Evolutionary conservation across 2,888 invertebrate species (phyloP).

Genomic region (Mesorhabditis spiculigera): DNA sequence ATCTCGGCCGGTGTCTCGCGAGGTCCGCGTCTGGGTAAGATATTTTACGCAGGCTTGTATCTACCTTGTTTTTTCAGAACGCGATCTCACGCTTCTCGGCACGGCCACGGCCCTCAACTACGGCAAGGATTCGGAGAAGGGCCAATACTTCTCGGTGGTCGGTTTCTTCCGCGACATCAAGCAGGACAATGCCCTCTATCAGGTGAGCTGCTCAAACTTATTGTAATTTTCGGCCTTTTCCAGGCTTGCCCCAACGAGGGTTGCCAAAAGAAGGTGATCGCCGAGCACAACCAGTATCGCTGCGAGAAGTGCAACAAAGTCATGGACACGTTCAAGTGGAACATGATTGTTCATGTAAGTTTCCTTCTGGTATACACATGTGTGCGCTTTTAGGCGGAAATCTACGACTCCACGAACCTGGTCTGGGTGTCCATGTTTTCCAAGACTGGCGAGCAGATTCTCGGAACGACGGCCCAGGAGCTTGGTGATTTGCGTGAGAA

Average conservation of each 20-base stretch:
- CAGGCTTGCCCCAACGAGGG: slow-evolving; percentile 78
- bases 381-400: slow-evolving; percentile 68
- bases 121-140: slow-evolving; percentile 59
- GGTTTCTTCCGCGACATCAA: slow-evolving; percentile 77
- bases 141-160: slow-evolving; percentile 73
- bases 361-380: background rate
- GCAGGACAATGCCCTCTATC: slow-evolving; percentile 81
- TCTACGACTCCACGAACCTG: slow-evolving; percentile 82
- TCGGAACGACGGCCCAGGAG: slow-evolving; percentile 73
- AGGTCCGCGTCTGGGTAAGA: too few relatives aligned
- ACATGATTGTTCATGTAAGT: slow-evolving; percentile 32
- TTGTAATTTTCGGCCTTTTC: slow-evolving; percentile 8
- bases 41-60: too few relatives aligned
- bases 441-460: slow-evolving; percentile 72
- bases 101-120: slow-evolving; percentile 24
- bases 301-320: slow-evolving; percentile 92
- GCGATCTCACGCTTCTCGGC: slow-evolving; percentile 39
- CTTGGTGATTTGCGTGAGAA: slow-evolving; percentile 69
- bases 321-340: slow-evolving; percentile 74
- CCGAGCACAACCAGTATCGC: slow-evolving; percentile 67
- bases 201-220: slow-evolving; percentile 58
- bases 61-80: slow-evolving; percentile 8
- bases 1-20: too few relatives aligned
- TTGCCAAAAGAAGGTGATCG: slow-evolving; percentile 91
- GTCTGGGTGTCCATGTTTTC: slow-evolving; percentile 89